These are phyloP conservation scores for Lucinisca nassula DNA, from an alignment of 2,888 invertebrate genomes.

Conservation along the genomic window DNA sequence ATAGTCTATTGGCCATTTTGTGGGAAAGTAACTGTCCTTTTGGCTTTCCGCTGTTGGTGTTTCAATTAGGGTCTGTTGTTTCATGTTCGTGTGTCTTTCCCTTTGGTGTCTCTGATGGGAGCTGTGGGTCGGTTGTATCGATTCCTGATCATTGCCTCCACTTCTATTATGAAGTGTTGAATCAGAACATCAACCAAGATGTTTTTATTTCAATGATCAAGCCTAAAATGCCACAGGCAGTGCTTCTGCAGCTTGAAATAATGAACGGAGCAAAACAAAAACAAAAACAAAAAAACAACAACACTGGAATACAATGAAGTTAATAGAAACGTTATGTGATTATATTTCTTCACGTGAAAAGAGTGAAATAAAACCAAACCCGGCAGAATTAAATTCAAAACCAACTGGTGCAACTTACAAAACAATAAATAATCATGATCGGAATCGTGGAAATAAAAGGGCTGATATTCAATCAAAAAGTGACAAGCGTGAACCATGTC, in stretches of 20 bases:
- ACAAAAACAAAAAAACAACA: too few species aligned
- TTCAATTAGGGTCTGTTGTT: too few species aligned
- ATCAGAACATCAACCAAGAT: constrained; percentile 39
- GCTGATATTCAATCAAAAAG: not conserved
- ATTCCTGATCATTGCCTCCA: too few species aligned
- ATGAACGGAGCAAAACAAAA: constrained; percentile 3
- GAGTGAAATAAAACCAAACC: constrained; percentile 14
- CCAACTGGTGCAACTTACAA: not conserved
- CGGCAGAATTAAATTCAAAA: not conserved
- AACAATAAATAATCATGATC: not conserved
- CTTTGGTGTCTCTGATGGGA: too few species aligned
- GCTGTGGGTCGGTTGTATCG: too few species aligned
- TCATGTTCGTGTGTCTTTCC: too few species aligned
- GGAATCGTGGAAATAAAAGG: not conserved
- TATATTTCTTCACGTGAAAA: constrained; percentile 39
- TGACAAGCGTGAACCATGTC: not conserved
- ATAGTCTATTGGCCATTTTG: too few species aligned
- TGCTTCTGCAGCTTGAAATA: constrained; percentile 27
- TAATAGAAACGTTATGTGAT: not conserved
- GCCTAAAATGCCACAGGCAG: constrained; percentile 33
- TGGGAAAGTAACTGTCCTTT: too few species aligned
- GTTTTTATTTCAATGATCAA: constrained; percentile 41
- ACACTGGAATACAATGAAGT: constrained; percentile 1
- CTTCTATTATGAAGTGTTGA: constrained; percentile 21
- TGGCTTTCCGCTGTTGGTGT: too few species aligned